phyloP scores from a whole-genome alignment of 2,113 vertebrate species.

The Rhynchopsitta pachyrhyncha region DNA sequence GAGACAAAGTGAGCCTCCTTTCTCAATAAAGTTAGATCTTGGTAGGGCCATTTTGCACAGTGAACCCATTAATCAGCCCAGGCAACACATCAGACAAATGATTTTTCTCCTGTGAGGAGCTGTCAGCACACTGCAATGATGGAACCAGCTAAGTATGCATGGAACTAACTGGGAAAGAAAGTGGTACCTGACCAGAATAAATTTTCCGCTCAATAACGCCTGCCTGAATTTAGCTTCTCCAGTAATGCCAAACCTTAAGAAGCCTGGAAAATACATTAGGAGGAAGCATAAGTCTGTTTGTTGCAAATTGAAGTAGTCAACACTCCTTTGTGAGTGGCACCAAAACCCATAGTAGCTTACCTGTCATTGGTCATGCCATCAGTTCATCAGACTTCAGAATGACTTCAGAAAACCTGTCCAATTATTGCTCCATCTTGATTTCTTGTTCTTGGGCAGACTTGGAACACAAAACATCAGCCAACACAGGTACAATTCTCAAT shows the following conservation, averaged over 20 bases:
- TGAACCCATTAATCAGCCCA: slow-evolving; percentile 38
- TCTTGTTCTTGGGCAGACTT: neutral
- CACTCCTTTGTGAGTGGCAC: neutral
- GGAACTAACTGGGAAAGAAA: slow-evolving; percentile 26
- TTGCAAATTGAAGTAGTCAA: neutral
- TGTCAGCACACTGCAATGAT: slow-evolving; percentile 31
- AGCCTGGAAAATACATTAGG: neutral
- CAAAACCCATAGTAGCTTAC: neutral
- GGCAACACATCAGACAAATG: slow-evolving; percentile 32
- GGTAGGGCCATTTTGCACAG: slow-evolving; percentile 28
- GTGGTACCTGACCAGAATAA: slow-evolving; percentile 17
- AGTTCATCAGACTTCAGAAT: neutral
- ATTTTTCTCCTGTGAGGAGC: neutral
- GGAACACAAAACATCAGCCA: neutral
- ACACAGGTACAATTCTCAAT: neutral
- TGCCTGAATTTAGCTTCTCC: neutral
- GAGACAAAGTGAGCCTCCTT: neutral
- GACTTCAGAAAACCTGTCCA: neutral
- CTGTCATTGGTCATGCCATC: neutral
- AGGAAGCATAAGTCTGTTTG: neutral
- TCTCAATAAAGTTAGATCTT: slow-evolving; percentile 1
- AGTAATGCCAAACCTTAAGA: neutral
- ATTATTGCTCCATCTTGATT: neutral
- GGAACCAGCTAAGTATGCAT: slow-evolving; percentile 22
- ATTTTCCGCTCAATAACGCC: neutral